Evolutionary conservation across 2,113 vertebrate genomes (phyloP).

Genomic region (Caracal caracal): DNA sequence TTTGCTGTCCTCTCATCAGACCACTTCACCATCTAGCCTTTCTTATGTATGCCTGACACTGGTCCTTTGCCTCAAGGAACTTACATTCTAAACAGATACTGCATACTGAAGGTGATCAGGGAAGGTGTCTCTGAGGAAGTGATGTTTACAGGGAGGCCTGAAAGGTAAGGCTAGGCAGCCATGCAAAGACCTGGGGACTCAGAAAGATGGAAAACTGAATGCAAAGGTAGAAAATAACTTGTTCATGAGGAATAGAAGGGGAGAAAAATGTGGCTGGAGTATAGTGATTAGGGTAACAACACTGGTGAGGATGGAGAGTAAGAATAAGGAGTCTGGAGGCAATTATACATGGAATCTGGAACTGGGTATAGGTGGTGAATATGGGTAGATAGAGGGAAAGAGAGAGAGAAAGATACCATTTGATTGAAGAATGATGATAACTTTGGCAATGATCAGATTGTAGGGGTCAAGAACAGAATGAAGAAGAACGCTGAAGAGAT

Average conservation of each 20-base stretch:
- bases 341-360: not conserved
- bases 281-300: not conserved
- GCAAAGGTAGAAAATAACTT: not conserved
- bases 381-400: not conserved
- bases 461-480: not conserved
- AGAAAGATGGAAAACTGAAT: not conserved
- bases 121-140: not conserved
- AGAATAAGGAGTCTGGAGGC: not conserved
- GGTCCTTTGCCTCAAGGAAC: not conserved
- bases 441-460: not conserved
- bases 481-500: not conserved
- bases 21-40: not conserved
- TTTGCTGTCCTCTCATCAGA: not conserved
- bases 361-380: not conserved
- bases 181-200: not conserved
- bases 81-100: not conserved
- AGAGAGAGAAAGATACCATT: not conserved
- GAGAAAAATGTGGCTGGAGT: not conserved
- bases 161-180: not conserved
- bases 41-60: rapidly evolving
- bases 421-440: not conserved
- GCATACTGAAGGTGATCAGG: not conserved
- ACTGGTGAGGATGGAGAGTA: not conserved
- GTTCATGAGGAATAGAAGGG: not conserved
- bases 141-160: not conserved